Base-by-base conservation (phyloP, 2,888 invertebrate genomes). In the Lithophane socia region DNA sequence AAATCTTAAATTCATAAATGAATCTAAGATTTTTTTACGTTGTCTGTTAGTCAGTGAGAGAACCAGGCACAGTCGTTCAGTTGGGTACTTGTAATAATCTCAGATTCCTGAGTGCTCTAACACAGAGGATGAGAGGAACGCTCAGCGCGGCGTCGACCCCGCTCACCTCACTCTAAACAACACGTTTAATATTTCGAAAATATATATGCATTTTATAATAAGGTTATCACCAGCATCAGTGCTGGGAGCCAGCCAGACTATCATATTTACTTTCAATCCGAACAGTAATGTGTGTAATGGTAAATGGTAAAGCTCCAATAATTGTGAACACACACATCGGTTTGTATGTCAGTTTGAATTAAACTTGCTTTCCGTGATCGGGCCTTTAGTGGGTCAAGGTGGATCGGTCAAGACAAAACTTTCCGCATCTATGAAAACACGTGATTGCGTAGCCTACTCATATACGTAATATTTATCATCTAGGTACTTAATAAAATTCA, bases 81-180 rank as follows among this genome's bases (percentile, higher is more conserved):
- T 47, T 66, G 18, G 4, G 18, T 52, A 21, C 42, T 74, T 44
- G 10, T 44, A 13, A 61, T 54, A 61, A 37, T 77, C 18, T 7
- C n/a, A 47, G 24, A 70, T 63, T 52, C 8, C 13, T 9, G 24
- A 61, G 54, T 29, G 49, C 44, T 54, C 9, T 54, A 21, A 12
- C n/a, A 24, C 42, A n/a, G 24, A 63, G 10, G 5, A 29, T n/a
- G 12, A 47, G 37, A 52, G 49, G 18, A 68, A 71, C 42, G 12
- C 63, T 64, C 63, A 56, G n/a, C 8, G 9, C n/a, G 18, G 47
- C 60, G 37, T 73, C 76, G 65, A 80, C 80, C 42, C 68, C 42
- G 61, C 24, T 73, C 65, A 80, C 73, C 67, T 54, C 49, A 42
- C 69, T 60, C 56, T 16, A 58, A 65, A 29, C 8, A 18, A 37